These are phyloP conservation scores for Lasioglossum pauxillum DNA, from an alignment of 2,888 invertebrate genomes.

Conservation along the genomic window DNA sequence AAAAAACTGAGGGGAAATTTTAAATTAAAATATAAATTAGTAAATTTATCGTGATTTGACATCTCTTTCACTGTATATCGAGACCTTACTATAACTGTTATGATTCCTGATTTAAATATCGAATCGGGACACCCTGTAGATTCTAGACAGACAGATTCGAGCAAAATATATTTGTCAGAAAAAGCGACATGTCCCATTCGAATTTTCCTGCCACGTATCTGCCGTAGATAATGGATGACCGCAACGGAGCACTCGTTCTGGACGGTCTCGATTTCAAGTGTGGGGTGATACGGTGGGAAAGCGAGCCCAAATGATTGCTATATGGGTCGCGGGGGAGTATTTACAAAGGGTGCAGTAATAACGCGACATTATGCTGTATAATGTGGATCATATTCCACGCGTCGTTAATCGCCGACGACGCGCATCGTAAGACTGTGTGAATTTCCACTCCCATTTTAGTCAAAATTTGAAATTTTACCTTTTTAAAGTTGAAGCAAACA, in stretches of 20 bases:
- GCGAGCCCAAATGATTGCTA: conserved; percentile 68
- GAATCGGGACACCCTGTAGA: not conserved
- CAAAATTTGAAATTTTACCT: not conserved
- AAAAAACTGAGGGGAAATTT: no score
- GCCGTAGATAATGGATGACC: conserved; percentile 34
- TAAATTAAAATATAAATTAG: no score
- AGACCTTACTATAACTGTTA: not conserved
- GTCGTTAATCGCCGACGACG: conserved; percentile 63
- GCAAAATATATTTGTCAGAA: conserved; percentile 19
- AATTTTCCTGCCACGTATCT: conserved; percentile 31
- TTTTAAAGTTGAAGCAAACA: no score
- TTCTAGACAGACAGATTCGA: not conserved
- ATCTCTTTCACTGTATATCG: no score
- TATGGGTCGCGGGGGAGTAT: conserved; percentile 74
- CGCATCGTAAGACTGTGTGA: conserved; percentile 61
- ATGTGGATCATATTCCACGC: conserved; percentile 76
- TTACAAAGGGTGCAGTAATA: conserved; percentile 76
- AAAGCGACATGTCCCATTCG: not conserved
- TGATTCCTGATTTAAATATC: not conserved
- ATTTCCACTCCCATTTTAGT: not conserved
- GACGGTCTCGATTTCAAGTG: conserved; percentile 77
- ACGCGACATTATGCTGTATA: conserved; percentile 77
- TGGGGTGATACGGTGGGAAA: conserved; percentile 78
- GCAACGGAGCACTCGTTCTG: conserved; percentile 58
- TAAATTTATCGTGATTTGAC: no score